A percentile compares a stretch with the other conserved stretches of the same genome.
phyloP scores from a whole-genome alignment of 2,888 invertebrate genomes.

The Pemphredon lugubris region DNA sequence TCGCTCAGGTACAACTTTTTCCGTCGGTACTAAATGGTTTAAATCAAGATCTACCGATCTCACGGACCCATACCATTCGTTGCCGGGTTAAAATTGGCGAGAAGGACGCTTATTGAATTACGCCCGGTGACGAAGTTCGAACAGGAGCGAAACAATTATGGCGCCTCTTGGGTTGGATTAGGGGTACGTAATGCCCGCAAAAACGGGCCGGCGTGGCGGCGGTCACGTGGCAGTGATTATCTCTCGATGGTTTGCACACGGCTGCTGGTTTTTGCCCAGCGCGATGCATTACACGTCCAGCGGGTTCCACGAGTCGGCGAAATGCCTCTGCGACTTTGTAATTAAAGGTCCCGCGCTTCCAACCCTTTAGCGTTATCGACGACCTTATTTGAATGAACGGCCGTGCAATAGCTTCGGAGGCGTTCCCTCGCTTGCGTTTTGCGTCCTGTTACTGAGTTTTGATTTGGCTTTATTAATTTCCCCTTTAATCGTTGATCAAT shows the following conservation, averaged over 20 bases:
- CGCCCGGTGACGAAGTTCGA: constrained; percentile 55
- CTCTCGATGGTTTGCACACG: constrained; percentile 64
- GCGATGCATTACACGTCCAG: constrained; percentile 54
- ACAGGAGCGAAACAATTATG: constrained; percentile 62
- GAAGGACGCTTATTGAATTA: constrained; percentile 51
- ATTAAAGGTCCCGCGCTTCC: constrained; percentile 45
- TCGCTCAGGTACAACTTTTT: too few relatives aligned
- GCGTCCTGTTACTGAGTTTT: neutral
- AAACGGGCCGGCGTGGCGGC: constrained; percentile 60
- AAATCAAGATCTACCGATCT: too few relatives aligned
- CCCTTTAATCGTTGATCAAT: neutral
- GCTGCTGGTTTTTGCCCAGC: constrained; percentile 58
- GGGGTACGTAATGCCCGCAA: constrained; percentile 66
- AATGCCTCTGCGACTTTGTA: constrained; percentile 59
- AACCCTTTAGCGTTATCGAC: constrained; percentile 18
- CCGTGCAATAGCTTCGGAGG: constrained; percentile 5
- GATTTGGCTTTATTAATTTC: too few relatives aligned
- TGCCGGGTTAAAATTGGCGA: constrained; percentile 27
- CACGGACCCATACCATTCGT: too few relatives aligned
- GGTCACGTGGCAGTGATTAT: constrained; percentile 68
- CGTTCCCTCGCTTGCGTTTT: neutral
- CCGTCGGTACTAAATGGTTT: too few relatives aligned
- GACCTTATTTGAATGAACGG: constrained; percentile 21
- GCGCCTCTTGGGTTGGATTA: constrained; percentile 63
- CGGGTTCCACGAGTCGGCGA: constrained; percentile 41